phyloP scores from a whole-genome alignment of 2,113 vertebrate species.

The Mus spicilegus region DNA sequence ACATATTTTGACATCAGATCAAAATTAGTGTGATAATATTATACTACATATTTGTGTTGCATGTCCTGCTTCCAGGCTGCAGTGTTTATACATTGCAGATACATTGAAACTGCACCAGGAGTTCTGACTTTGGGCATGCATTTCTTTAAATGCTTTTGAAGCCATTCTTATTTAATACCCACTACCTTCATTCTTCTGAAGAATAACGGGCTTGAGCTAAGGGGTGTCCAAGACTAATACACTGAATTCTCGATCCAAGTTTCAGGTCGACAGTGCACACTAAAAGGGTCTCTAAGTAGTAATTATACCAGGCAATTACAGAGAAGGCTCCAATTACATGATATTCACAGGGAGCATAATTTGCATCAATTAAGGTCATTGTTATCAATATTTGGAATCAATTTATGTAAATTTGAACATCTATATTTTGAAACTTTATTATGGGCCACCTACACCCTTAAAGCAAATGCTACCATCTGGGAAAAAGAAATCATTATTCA shows the following conservation, averaged over 20 bases:
- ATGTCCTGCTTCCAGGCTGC: not conserved
- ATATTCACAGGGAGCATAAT: constrained; percentile 34
- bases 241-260: constrained; percentile 33
- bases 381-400: constrained; percentile 53
- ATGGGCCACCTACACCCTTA: constrained; percentile 32
- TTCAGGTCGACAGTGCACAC: not conserved
- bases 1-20: not conserved
- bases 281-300: not conserved
- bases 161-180: not conserved
- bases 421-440: constrained; percentile 39
- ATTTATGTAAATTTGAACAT: constrained; percentile 53
- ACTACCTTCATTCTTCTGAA: not conserved
- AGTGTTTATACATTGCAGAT: not conserved
- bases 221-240: constrained; percentile 1
- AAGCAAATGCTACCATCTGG: not conserved
- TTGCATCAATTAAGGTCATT: constrained; percentile 23
- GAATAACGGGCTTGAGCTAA: not conserved
- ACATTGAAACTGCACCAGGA: constrained; percentile 14
- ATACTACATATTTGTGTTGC: not conserved
- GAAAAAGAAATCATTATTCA: not conserved
- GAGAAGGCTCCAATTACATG: not conserved
- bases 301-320: constrained; percentile 38
- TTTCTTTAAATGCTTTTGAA: not conserved
- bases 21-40: constrained; percentile 10
- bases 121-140: not conserved